Conservation (phyloP, 1,140 invertebrate genomes). For the Onthophagus taurus region DNA sequence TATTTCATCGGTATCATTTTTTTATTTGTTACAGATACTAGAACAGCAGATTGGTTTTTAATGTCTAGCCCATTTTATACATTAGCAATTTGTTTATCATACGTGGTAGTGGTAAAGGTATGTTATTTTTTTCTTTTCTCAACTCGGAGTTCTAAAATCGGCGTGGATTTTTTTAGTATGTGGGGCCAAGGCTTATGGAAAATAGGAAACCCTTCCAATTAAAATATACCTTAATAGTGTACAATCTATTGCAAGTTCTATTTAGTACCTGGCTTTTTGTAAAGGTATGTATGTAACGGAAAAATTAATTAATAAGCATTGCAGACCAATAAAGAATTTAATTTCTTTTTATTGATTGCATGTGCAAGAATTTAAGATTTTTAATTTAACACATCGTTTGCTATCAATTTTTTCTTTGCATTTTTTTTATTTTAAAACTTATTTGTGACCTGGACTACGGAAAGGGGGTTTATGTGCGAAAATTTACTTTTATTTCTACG, state of each 20-base stretch:
- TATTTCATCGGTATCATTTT: too few species aligned
- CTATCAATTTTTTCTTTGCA: too few species aligned
- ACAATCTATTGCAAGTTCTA: slow-evolving; percentile 61
- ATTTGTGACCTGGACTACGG: too few species aligned
- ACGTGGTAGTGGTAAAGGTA: slow-evolving; percentile 69
- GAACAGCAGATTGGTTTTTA: slow-evolving; percentile 75
- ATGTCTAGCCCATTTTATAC: slow-evolving; percentile 79
- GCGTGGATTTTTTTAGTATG: slow-evolving; percentile 44
- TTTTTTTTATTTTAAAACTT: too few species aligned
- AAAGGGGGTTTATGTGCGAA: too few species aligned
- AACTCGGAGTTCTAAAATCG: not conserved
- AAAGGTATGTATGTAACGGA: slow-evolving; percentile 25
- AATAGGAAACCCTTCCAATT: slow-evolving; percentile 57
- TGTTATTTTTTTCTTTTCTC: slow-evolving; percentile 25
- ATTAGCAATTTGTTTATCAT: slow-evolving; percentile 61
- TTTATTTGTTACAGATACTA: slow-evolving; percentile 51
- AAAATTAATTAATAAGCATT: too few species aligned
- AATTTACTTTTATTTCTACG: too few species aligned
- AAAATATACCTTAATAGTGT: slow-evolving; percentile 52
- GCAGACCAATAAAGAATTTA: too few species aligned
- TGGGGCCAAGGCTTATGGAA: slow-evolving; percentile 62
- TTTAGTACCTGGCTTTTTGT: slow-evolving; percentile 37
- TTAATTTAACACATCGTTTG: too few species aligned
- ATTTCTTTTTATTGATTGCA: too few species aligned
- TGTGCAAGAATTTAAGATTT: too few species aligned